phyloP scores from a whole-genome alignment of 1,140 invertebrate genomes.

The Sipha flava region DNA sequence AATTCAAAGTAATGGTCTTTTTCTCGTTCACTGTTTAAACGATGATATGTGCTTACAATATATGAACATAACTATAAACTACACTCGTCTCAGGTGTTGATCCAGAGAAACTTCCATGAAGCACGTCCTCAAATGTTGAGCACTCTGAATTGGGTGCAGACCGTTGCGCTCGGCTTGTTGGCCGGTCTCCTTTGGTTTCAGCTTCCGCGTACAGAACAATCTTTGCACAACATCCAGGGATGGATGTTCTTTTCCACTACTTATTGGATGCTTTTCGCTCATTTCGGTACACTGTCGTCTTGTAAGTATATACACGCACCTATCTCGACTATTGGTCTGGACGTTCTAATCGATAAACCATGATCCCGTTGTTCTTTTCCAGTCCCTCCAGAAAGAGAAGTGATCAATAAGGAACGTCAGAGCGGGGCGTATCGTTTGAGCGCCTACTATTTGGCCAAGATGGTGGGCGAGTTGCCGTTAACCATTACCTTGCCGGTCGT shows the following conservation, averaged over 20 bases:
- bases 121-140: constrained; percentile 68
- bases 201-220: constrained; percentile 62
- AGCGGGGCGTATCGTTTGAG: constrained; percentile 75
- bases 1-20: constrained; percentile 65
- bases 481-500: constrained; percentile 68
- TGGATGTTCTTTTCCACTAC: constrained; percentile 82
- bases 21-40: no score
- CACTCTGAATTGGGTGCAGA: constrained; percentile 73
- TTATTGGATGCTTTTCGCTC: constrained; percentile 78
- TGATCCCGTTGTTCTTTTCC: no score
- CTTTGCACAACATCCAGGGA: constrained; percentile 70
- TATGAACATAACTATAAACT: no score
- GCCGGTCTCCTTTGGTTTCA: constrained; percentile 74
- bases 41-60: no score
- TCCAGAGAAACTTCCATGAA: constrained; percentile 70
- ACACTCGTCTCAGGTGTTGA: constrained; percentile 59
- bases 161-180: constrained; percentile 61
- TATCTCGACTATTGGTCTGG: no score
- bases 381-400: constrained; percentile 75
- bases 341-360: no score
- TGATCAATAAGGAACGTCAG: constrained; percentile 72
- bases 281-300: constrained; percentile 70
- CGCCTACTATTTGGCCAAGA: constrained; percentile 78
- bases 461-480: constrained; percentile 71
- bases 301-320: no score